A percentile compares a stretch with the other conserved stretches of the same genome.
Conservation (phyloP, 1,140 invertebrate species). For the Arctopsyche grandis region DNA sequence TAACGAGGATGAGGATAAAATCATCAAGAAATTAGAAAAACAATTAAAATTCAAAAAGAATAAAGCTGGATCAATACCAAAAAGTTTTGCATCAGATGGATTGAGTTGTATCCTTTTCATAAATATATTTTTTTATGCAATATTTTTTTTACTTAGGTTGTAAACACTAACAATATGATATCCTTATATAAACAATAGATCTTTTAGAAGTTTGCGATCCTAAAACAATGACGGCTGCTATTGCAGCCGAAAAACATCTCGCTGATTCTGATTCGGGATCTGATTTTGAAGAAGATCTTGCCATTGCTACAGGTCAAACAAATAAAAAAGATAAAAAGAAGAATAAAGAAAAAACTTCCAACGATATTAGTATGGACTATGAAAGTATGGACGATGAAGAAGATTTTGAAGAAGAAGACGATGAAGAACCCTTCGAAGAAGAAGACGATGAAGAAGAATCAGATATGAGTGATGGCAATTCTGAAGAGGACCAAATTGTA, state of each 20-base stretch:
- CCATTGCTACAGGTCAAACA: constrained; percentile 63
- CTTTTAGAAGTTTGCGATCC: constrained; percentile 83
- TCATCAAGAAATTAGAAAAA: constrained; percentile 85
- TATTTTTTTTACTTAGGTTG: constrained; percentile 22
- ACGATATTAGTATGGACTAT: constrained; percentile 50
- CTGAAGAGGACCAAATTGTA: constrained; percentile 56
- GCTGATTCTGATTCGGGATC: constrained; percentile 69
- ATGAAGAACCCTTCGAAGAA: constrained; percentile 50
- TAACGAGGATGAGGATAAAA: constrained; percentile 81
- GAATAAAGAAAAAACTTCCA: constrained; percentile 45
- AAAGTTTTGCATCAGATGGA: constrained; percentile 83
- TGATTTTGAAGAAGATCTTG: constrained; percentile 75
- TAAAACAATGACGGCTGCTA: constrained; percentile 72
- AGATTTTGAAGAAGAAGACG: constrained; percentile 50
- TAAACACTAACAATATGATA: neutral
- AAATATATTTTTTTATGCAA: constrained; percentile 35
- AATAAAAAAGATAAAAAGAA: constrained; percentile 56
- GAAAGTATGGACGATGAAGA: constrained; percentile 52
- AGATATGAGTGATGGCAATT: constrained; percentile 38
- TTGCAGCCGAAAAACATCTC: constrained; percentile 72
- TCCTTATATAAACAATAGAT: constrained; percentile 66
- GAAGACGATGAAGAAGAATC: constrained; percentile 52
- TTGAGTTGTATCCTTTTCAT: constrained; percentile 88
- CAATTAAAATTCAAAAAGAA: constrained; percentile 83
- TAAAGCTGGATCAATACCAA: constrained; percentile 78